Conservation (phyloP, 2,888 invertebrate genomes). For the Subacronicta megacephala region DNA sequence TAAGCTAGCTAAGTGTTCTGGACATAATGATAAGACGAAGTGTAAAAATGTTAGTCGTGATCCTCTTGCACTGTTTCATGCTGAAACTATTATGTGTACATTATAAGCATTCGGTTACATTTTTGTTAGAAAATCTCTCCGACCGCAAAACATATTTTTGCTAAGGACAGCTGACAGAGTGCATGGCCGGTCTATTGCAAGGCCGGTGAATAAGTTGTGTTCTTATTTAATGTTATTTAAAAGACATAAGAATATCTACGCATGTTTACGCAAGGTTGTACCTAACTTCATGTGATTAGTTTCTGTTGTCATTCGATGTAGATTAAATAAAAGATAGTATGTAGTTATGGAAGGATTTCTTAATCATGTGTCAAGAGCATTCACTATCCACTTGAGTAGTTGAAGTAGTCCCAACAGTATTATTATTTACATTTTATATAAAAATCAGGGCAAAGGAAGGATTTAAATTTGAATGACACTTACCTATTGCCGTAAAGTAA, state of each 20-base stretch:
- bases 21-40: constrained; percentile 59
- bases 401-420: constrained; percentile 27
- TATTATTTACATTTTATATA: constrained; percentile 23
- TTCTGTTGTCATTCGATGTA: constrained; percentile 24
- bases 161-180: constrained; percentile 17
- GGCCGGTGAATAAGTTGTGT: constrained; percentile 31
- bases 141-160: constrained; percentile 21
- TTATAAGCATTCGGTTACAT: constrained; percentile 56
- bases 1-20: constrained; percentile 66
- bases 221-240: constrained; percentile 43
- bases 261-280: constrained; percentile 27
- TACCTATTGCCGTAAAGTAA: background rate
- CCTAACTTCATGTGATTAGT: constrained; percentile 19
- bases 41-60: constrained; percentile 61
- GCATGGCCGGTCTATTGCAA: constrained; percentile 27
- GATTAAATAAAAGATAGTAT: constrained; percentile 31
- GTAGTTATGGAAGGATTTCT: constrained; percentile 23
- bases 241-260: constrained; percentile 26
- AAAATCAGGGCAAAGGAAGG: constrained; percentile 25
- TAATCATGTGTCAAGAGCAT: constrained; percentile 25
- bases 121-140: constrained; percentile 40
- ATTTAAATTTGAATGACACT: background rate
- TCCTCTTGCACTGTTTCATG: constrained; percentile 61
- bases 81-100: constrained; percentile 58
- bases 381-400: constrained; percentile 25